These are phyloP conservation scores for Babyrousa celebensis DNA, from an alignment of 2,797 vertebrate genomes.

Conservation along the genomic window DNA sequence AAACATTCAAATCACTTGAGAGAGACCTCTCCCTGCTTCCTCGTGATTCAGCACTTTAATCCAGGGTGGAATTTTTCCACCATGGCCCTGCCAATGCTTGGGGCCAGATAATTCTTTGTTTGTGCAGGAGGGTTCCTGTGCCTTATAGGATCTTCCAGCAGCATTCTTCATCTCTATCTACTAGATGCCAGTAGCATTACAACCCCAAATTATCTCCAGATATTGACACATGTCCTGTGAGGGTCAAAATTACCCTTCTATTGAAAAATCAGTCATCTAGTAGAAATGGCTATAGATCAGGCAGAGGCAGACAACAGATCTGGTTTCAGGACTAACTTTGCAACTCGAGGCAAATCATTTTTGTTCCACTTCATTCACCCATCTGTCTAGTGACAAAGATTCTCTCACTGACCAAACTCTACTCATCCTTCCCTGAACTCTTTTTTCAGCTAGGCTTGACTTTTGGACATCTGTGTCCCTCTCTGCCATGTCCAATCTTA, in stretches of 20 bases:
- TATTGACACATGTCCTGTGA: not conserved
- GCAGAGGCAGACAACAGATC: rapidly evolving
- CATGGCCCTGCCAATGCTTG: no score
- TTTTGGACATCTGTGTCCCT: not conserved
- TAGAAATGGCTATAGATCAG: not conserved
- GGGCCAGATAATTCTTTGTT: not conserved
- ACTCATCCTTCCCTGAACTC: not conserved
- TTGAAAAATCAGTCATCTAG: not conserved
- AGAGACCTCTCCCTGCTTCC: not conserved
- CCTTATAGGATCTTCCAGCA: not conserved
- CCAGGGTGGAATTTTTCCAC: not conserved
- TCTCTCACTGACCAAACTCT: not conserved
- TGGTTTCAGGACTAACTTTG: rapidly evolving
- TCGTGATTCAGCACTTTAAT: not conserved
- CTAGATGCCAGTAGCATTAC: not conserved
- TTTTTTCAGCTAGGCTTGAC: not conserved
- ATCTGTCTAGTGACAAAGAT: not conserved
- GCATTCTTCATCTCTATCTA: not conserved
- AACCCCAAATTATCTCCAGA: not conserved
- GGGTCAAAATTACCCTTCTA: not conserved
- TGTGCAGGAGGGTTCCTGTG: not conserved
- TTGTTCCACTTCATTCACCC: not conserved
- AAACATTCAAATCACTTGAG: not conserved
- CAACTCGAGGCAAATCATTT: not conserved
- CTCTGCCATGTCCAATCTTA: not conserved